Evolutionary conservation across 2,113 vertebrate species (phyloP).

Genomic region (Oenanthe oenanthe): DNA sequence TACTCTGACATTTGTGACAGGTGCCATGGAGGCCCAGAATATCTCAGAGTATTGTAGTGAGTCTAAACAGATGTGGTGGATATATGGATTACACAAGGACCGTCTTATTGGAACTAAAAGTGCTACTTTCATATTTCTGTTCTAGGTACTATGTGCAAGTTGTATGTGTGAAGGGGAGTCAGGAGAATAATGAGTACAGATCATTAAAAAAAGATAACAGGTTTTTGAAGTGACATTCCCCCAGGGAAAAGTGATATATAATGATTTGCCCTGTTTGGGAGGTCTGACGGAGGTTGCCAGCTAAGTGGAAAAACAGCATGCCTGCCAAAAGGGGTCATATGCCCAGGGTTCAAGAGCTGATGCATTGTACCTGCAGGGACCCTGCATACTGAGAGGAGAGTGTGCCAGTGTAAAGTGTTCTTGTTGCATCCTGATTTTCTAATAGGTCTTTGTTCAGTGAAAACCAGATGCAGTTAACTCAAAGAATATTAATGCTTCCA

Average conservation of each 20-base stretch:
- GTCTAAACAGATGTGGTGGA: background rate
- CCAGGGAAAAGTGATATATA: background rate
- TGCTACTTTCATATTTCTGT: background rate
- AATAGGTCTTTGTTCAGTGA: background rate
- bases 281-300: background rate
- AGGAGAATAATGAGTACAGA: background rate
- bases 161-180: background rate
- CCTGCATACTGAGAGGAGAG: rapidly evolving
- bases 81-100: background rate
- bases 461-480: background rate
- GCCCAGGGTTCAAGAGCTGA: background rate
- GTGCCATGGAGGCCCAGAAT: background rate
- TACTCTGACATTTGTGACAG: background rate
- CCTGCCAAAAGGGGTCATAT: background rate
- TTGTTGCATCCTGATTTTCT: background rate
- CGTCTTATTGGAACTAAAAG: background rate
- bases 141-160: background rate
- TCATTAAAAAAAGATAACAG: background rate
- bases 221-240: conserved; percentile 14
- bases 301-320: background rate
- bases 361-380: rapidly evolving
- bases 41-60: background rate
- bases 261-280: background rate
- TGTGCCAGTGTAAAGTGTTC: background rate
- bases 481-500: background rate